Evolutionary conservation across 92 coral and sea anemone species (phyloP), one percentile per base, ranked within the genome.

Genomic region (Meandrina meandrites): DNA sequence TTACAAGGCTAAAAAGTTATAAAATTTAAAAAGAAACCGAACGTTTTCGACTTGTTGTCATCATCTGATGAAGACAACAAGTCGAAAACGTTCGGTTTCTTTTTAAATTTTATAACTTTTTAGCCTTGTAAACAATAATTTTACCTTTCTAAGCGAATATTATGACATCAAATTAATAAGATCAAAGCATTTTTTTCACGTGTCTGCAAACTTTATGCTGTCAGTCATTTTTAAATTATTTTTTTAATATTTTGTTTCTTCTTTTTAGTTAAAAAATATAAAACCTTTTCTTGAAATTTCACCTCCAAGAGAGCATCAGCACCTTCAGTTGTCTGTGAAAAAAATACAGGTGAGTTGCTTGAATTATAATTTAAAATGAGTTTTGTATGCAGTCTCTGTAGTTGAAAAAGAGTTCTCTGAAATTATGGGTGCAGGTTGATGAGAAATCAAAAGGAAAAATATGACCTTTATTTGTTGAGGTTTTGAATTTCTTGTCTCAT

Each of bases 231-330:
- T 15, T 48, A 48, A 54, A 30, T 28, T 66, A 27, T 9, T 66
- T 66, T 9, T 62, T 36, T 76, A 14, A 27, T 64, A 64, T 64
- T 10, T 66, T 66, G 9, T 70, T 60, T 42, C 74, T 48, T 79
- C 21, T 35, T 88, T 78, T 40, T 37, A 96, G 98, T 54, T 96
- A 75, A 92, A 93, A 91, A 95, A 93, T 77, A 94, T 90, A 35
- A 94, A 96, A 84, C 92, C 98, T 15, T 75, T 86, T 31, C 90
- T 96, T 84, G 95, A 96, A 83, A 87, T 90, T 35, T 88, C 93
- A 17, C 98, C 98, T 17, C 99, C 99, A 15, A 90, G 86, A 40
- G 94, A 95, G 24, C 73, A 81, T 79, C 77, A 90, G 53, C 94
- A 91, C 22, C 79, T 92, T 18, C 92, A 92, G 47, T 67, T 94